Evolutionary conservation across 2,113 vertebrate species (phyloP).

Genomic region (Arothron firmamentum): DNA sequence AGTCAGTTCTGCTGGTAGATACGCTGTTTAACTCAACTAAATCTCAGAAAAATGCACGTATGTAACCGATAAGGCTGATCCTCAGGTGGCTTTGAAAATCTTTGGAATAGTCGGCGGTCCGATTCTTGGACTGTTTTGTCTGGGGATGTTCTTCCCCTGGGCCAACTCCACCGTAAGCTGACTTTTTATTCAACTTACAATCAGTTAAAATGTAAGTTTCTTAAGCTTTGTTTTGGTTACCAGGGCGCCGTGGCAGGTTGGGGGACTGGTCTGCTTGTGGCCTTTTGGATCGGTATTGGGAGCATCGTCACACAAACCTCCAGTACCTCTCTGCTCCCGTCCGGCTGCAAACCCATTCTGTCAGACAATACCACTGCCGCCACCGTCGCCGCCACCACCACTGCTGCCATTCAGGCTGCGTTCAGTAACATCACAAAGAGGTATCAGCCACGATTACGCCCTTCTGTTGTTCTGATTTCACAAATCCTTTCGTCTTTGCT

Average conservation of each 20-base stretch:
- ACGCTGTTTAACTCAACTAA: background rate
- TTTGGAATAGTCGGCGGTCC: conserved; percentile 93
- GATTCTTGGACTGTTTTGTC: conserved; percentile 86
- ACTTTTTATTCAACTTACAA: background rate
- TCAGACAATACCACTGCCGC: conserved; percentile 62
- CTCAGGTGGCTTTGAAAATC: conserved; percentile 89
- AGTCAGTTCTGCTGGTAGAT: conserved; percentile 82
- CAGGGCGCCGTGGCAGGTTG: conserved; percentile 85
- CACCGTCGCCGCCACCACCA: conserved; percentile 51
- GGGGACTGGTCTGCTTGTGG: conserved; percentile 78
- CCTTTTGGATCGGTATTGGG: conserved; percentile 90
- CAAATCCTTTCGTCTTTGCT: conserved; percentile 11
- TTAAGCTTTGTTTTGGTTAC: background rate
- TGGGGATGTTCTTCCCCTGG: conserved; percentile 92
- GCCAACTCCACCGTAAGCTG: conserved; percentile 86
- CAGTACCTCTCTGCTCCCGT: accelerated
- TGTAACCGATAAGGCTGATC: background rate
- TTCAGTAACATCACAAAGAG: conserved; percentile 56
- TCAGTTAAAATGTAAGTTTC: background rate
- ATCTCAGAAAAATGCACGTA: too few relatives aligned
- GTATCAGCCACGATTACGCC: conserved; percentile 47
- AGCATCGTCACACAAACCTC: conserved; percentile 66
- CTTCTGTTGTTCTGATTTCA: background rate
- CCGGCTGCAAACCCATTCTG: conserved; percentile 28
- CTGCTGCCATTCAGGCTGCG: conserved; percentile 36